These are phyloP conservation scores for Otolemur garnettii DNA, from an alignment of 2,113 vertebrate species.

Conservation along the genomic window DNA sequence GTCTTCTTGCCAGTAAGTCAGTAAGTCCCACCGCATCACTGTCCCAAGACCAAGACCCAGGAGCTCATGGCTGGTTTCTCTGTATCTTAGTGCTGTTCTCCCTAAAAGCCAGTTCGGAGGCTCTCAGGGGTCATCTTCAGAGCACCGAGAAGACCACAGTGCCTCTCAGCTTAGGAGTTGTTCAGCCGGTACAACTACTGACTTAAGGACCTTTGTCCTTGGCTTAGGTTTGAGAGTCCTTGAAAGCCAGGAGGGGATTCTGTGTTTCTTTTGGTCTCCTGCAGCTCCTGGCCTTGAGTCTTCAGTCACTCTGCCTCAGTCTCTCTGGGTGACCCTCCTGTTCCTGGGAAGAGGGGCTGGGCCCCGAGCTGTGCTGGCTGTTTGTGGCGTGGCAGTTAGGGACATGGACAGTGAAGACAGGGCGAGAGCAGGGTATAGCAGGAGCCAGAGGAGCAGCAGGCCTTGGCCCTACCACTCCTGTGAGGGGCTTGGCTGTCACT, in stretches of 20 bases:
- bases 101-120: background rate
- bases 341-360: background rate
- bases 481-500: too few relatives aligned
- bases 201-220: background rate
- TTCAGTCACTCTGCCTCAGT: background rate
- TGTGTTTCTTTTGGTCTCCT: background rate
- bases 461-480: background rate
- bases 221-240: background rate
- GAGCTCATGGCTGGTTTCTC: background rate
- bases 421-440: background rate
- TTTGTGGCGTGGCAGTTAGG: background rate
- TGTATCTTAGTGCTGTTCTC: background rate
- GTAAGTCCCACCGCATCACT: background rate
- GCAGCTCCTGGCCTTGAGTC: background rate
- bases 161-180: background rate
- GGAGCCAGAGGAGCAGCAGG: background rate
- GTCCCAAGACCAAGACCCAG: background rate
- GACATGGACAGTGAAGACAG: too few relatives aligned
- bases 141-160: background rate
- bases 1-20: background rate
- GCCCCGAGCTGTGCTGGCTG: background rate
- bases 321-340: background rate
- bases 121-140: background rate
- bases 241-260: background rate
- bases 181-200: rapidly evolving